Conservation (phyloP, 2,797 vertebrate species). For the Distichodus sexfasciatus region DNA sequence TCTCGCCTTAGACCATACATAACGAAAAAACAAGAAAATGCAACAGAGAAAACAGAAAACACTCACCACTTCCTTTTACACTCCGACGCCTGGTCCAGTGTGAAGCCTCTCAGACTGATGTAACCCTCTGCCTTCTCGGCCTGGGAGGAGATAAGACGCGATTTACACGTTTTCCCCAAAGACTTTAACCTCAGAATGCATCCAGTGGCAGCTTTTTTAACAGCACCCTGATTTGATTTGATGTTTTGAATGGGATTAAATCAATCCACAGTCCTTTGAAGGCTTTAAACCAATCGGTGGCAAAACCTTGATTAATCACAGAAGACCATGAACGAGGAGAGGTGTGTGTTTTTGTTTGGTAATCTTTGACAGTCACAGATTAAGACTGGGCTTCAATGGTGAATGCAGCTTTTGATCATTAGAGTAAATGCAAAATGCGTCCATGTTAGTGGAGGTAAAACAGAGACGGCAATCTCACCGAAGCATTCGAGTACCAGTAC, state of each 20-base stretch:
- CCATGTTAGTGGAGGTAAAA: neutral
- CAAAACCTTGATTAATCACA: constrained; percentile 16
- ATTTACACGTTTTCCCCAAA: neutral
- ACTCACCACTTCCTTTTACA: constrained; percentile 86
- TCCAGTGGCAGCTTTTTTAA: neutral
- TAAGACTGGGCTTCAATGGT: neutral
- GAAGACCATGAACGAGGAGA: neutral
- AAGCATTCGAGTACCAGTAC: constrained; percentile 82
- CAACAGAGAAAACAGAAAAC: neutral
- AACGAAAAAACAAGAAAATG: neutral
- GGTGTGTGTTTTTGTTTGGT: constrained; percentile 2
- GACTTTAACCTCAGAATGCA: too few relatives aligned
- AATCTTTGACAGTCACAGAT: neutral
- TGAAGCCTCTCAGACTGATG: constrained; percentile 78
- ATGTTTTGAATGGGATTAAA: neutral
- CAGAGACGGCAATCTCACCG: constrained; percentile 69
- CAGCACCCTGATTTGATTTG: constrained; percentile 11
- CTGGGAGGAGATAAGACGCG: constrained; percentile 57
- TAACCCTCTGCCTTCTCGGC: constrained; percentile 86
- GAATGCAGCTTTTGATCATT: neutral
- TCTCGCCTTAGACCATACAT: neutral
- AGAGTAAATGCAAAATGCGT: neutral
- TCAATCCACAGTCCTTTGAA: neutral
- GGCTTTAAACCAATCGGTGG: neutral
- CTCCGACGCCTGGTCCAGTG: constrained; percentile 74